These are phyloP conservation scores for Coenobita brevimanus DNA, from an alignment of 1,140 invertebrate species.

Conservation along the genomic window DNA sequence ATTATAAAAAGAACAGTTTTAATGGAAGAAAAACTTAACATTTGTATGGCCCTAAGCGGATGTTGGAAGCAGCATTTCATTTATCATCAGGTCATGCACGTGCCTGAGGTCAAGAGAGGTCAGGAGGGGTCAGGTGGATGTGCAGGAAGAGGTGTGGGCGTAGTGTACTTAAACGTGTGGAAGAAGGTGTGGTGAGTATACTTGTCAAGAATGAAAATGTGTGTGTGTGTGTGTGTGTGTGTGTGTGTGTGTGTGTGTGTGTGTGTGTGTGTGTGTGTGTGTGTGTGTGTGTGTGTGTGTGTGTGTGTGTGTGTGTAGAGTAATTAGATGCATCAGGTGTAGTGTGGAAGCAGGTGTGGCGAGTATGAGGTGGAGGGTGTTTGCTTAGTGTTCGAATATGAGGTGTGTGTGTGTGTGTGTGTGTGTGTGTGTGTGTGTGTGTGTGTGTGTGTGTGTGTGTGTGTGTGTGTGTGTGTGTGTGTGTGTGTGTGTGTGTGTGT, in stretches of 20 bases:
- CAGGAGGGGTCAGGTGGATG: too few species aligned
- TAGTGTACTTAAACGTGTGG: too few species aligned
- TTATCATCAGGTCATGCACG: too few species aligned
- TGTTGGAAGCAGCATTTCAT: too few species aligned
- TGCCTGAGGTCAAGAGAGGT: too few species aligned
- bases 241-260: conserved; percentile 1
- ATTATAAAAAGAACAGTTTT: too few species aligned
- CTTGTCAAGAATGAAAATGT: too few species aligned
- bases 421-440: conserved; percentile 24
- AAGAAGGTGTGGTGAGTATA: too few species aligned
- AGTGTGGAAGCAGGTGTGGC: neutral
- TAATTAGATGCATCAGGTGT: too few species aligned
- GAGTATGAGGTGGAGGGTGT: neutral
- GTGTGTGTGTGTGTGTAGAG: neutral
- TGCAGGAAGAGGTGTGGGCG: too few species aligned
- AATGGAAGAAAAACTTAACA: too few species aligned
- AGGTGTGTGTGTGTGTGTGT: neutral
- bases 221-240: conserved; percentile 1
- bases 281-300: conserved; percentile 22
- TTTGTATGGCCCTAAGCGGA: too few species aligned
- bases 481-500: conserved; percentile 19
- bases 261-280: conserved; percentile 6
- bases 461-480: neutral
- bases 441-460: conserved; percentile 41
- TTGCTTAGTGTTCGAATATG: neutral